Percentiles rank a stretch among this genome's conserved stretches.
Evolutionary conservation across 2,113 vertebrate species (phyloP).

Genomic region (Amblyornis subalaris): DNA sequence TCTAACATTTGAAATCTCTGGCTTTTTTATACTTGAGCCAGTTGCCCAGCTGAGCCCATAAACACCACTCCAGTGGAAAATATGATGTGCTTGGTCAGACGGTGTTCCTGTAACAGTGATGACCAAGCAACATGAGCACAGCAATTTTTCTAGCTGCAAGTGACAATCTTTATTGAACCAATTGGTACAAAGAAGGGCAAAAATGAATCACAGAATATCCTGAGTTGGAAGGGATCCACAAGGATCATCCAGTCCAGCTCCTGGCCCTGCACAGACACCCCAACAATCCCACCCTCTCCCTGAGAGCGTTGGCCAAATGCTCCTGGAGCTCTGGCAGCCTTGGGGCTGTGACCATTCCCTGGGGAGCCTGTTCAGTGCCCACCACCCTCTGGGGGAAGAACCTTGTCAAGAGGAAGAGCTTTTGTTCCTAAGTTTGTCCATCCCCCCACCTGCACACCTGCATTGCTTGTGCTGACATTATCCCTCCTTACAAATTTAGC

Average conservation of each 20-base stretch:
- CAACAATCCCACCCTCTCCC: neutral
- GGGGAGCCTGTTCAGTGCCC: neutral
- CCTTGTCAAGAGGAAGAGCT: neutral
- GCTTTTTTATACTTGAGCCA: neutral
- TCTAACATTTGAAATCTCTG: neutral
- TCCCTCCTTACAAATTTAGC: neutral
- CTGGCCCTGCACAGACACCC: neutral
- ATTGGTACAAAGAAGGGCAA: neutral
- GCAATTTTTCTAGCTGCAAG: neutral
- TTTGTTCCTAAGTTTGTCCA: neutral
- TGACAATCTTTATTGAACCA: neutral
- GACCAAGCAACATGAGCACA: neutral
- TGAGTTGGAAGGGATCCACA: neutral
- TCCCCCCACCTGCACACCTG: neutral
- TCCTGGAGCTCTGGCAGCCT: neutral
- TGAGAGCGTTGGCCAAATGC: neutral
- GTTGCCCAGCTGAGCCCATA: neutral
- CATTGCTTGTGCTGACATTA: neutral
- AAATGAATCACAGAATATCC: neutral
- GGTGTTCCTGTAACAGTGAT: neutral
- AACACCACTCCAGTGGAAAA: slow-evolving; percentile 10
- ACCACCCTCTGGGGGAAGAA: neutral
- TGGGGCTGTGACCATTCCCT: neutral
- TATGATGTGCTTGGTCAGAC: neutral
- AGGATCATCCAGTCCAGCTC: neutral